phyloP scores from a whole-genome alignment of 2,113 vertebrate species.

The Cepphus grylle region DNA sequence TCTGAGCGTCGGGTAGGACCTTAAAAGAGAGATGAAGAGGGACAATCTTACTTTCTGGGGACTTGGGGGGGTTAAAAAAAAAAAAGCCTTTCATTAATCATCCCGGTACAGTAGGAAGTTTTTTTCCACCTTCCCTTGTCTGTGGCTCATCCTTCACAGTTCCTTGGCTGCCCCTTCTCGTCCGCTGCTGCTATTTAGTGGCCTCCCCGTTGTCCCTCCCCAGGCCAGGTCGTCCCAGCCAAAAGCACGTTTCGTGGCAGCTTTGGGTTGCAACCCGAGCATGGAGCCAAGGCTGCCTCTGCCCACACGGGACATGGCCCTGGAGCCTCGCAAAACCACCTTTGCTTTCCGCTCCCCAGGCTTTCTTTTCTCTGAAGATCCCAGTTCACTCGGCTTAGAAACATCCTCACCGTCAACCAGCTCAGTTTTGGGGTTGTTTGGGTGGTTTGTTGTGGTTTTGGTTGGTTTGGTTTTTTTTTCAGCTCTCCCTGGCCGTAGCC shows the following conservation, averaged over 20 bases:
- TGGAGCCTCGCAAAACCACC: neutral
- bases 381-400: neutral
- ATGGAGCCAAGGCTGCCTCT: neutral
- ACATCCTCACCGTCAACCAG: neutral
- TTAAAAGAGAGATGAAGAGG: neutral
- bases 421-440: neutral
- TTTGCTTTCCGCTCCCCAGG: neutral
- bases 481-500: neutral
- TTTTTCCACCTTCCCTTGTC: conserved; percentile 11
- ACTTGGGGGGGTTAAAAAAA: neutral
- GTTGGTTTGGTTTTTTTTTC: neutral
- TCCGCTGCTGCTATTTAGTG: neutral
- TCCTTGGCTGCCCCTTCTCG: conserved; percentile 30
- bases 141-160: conserved; percentile 1
- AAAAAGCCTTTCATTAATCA: neutral
- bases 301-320: rapidly evolving
- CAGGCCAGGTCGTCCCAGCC: neutral
- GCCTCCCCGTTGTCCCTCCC: neutral
- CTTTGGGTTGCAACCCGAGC: neutral
- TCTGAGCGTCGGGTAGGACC: neutral
- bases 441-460: neutral
- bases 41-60: neutral
- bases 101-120: rapidly evolving
- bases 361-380: neutral
- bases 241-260: conserved; percentile 24